Conservation (phyloP, 2,797 vertebrate genomes). For the Lepilemur septentrionalis region DNA sequence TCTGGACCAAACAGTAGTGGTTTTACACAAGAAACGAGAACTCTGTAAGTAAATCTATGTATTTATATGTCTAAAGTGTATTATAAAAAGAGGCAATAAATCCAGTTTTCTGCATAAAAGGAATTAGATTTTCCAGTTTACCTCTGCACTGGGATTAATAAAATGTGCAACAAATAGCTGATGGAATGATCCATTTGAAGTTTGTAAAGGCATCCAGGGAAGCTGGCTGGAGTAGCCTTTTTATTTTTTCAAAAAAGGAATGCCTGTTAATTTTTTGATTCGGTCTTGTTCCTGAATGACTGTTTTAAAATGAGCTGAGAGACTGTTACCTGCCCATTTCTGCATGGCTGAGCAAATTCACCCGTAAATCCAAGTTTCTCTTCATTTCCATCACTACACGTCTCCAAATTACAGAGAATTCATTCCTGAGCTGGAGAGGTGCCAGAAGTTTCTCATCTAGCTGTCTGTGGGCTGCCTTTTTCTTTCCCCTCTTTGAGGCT, state of each 20-base stretch:
- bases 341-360: conserved; percentile 70
- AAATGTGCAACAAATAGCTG: conserved; percentile 72
- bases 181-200: conserved; percentile 70
- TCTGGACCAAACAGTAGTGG: conserved; percentile 60
- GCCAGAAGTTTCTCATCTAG: conserved; percentile 84
- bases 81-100: conserved; percentile 70
- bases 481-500: conserved; percentile 76
- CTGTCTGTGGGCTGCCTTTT: conserved; percentile 80
- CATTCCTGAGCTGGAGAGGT: conserved; percentile 83
- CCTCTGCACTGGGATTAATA: conserved; percentile 73
- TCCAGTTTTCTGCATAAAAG: conserved; percentile 61
- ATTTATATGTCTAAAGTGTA: conserved; percentile 68
- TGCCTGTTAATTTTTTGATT: conserved; percentile 30
- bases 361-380: conserved; percentile 78
- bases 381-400: conserved; percentile 74
- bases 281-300: conserved; percentile 26
- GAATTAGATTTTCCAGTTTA: conserved; percentile 69
- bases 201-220: conserved; percentile 67
- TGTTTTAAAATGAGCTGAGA: conserved; percentile 75
- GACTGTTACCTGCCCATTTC: conserved; percentile 75
- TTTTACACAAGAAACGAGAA: conserved; percentile 11
- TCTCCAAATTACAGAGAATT: conserved; percentile 80
- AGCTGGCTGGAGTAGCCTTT: conserved; percentile 62
- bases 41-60: conserved; percentile 67
- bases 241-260: background rate